These are phyloP conservation scores for Ips typographus DNA, from an alignment of 1,140 invertebrate species.

Conservation along the genomic window DNA sequence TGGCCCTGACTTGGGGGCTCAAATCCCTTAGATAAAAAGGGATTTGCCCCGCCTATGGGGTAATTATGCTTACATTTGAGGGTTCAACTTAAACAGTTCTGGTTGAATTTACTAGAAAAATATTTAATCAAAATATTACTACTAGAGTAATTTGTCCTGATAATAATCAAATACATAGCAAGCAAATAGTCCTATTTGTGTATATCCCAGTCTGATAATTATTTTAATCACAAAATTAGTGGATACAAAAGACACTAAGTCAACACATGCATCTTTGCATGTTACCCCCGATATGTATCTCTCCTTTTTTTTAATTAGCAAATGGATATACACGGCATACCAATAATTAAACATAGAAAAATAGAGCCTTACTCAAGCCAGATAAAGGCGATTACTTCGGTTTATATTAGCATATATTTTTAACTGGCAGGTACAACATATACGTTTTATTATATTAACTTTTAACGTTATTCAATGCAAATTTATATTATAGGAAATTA, in stretches of 20 bases:
- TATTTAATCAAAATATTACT: too few relatives aligned
- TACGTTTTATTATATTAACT: constrained; percentile 19
- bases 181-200: constrained; percentile 10
- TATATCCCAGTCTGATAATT: constrained; percentile 31
- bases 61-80: constrained; percentile 47
- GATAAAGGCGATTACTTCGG: constrained; percentile 9
- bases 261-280: constrained; percentile 38
- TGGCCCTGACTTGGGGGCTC: constrained; percentile 37
- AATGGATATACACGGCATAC: constrained; percentile 33
- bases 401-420: constrained; percentile 7
- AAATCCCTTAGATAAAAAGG: constrained; percentile 39
- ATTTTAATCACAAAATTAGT: constrained; percentile 31
- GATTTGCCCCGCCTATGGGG: constrained; percentile 39
- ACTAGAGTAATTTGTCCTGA: background rate
- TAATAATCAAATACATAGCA: background rate
- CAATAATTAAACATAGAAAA: constrained; percentile 33
- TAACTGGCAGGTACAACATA: constrained; percentile 3
- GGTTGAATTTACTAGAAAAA: background rate
- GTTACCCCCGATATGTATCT: constrained; percentile 29
- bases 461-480: background rate
- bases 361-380: background rate
- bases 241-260: constrained; percentile 30
- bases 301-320: constrained; percentile 36
- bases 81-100: constrained; percentile 10
- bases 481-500: constrained; percentile 16